Conservation (phyloP, 2,888 invertebrate species). For the Heliconius charithonia region DNA sequence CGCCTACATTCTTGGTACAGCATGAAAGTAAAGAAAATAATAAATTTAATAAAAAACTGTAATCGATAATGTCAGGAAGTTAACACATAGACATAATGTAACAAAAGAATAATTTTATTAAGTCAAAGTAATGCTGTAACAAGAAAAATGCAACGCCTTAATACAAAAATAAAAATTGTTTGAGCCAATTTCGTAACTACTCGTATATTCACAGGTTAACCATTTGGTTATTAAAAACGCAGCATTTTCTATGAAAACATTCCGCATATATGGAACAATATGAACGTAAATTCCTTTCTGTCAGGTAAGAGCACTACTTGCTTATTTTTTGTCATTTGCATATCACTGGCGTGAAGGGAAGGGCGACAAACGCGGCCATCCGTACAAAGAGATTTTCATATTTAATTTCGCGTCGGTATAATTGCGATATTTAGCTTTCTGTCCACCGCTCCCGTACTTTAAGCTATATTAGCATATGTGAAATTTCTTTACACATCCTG, state of each 20-base stretch:
- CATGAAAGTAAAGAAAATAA: too few relatives aligned
- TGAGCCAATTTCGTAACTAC: not conserved
- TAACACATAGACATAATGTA: too few relatives aligned
- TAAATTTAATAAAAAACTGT: too few relatives aligned
- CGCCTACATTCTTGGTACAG: too few relatives aligned
- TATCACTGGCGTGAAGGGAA: constrained; percentile 57
- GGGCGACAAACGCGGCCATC: constrained; percentile 53
- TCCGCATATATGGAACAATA: constrained; percentile 35
- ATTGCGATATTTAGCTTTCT: constrained; percentile 68
- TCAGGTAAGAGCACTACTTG: constrained; percentile 52
- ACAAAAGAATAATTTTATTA: too few relatives aligned
- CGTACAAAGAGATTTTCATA: constrained; percentile 74
- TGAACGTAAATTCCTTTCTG: constrained; percentile 42
- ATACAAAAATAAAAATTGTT: not conserved
- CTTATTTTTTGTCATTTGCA: constrained; percentile 73
- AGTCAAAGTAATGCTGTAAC: not conserved
- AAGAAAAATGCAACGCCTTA: not conserved
- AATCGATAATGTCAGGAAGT: too few relatives aligned
- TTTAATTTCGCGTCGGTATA: constrained; percentile 77
- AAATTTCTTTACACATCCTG: constrained; percentile 32
- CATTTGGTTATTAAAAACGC: constrained; percentile 26
- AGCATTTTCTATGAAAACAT: constrained; percentile 33
- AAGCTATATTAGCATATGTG: constrained; percentile 63
- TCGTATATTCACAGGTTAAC: not conserved
- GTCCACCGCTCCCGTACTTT: constrained; percentile 50